Percentiles rank a stretch among this genome's conserved stretches.
phyloP scores from a whole-genome alignment of 1,140 invertebrate genomes.

The Acromyrmex charruanus region DNA sequence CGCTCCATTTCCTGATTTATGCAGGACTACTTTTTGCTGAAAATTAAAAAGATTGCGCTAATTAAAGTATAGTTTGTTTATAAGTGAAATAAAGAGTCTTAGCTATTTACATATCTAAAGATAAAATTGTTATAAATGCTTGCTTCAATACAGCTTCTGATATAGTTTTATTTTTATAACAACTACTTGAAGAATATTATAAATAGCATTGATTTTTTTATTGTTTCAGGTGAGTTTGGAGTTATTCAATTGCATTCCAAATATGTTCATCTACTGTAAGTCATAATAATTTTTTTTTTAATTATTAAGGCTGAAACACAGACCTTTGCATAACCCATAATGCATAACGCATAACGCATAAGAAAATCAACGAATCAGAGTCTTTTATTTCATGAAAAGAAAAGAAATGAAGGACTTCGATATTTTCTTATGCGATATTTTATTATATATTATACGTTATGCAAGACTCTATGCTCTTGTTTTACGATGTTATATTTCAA shows the following conservation, averaged over 20 bases:
- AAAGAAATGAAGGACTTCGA: too few species aligned
- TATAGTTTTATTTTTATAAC: background rate
- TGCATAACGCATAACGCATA: too few species aligned
- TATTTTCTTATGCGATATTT: too few species aligned
- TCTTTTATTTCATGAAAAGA: too few species aligned
- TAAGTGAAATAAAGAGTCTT: background rate
- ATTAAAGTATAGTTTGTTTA: background rate
- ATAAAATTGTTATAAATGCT: background rate
- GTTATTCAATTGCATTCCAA: constrained; percentile 13
- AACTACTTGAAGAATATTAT: background rate
- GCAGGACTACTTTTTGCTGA: background rate
- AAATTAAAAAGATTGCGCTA: background rate
- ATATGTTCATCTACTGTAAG: constrained; percentile 24
- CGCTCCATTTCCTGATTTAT: background rate
- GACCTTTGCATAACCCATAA: too few species aligned
- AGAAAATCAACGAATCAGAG: too few species aligned
- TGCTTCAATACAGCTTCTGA: background rate
- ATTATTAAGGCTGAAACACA: background rate
- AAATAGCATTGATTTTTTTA: background rate
- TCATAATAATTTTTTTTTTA: constrained; percentile 6
- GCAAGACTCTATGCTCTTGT: too few species aligned
- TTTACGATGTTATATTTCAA: background rate
- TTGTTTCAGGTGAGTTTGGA: constrained; percentile 48
- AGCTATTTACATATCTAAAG: background rate
- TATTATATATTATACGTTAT: too few species aligned